Conservation (phyloP, 2,888 invertebrate species). For the Limnephilus lunatus region DNA sequence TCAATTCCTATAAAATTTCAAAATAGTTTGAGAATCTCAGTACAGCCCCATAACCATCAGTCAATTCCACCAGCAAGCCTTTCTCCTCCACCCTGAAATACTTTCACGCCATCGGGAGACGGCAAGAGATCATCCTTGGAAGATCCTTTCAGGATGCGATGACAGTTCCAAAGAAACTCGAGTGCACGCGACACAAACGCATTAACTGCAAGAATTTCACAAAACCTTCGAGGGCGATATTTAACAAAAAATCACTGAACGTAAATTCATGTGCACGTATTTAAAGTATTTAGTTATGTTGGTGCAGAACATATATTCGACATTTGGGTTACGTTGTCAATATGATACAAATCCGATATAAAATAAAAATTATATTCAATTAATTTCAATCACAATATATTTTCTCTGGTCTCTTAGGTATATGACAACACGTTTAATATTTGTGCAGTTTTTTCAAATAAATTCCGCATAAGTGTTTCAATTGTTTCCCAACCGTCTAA, state of each 20-base stretch:
- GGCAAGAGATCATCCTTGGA: constrained; percentile 31
- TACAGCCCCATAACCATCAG: background rate
- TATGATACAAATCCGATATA: background rate
- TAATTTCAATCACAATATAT: no score
- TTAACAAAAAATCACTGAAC: background rate
- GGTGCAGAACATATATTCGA: background rate
- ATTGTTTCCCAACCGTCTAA: no score
- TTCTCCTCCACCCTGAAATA: constrained; percentile 26
- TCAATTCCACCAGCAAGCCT: constrained; percentile 1
- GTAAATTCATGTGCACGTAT: background rate
- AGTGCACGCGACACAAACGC: constrained; percentile 32
- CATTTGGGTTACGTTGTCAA: no score
- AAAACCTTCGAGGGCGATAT: background rate
- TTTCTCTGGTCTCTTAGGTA: background rate
- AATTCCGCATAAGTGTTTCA: no score
- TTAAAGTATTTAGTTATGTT: background rate
- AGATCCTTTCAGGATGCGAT: background rate
- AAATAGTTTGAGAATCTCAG: constrained; percentile 12
- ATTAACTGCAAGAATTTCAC: constrained; percentile 30
- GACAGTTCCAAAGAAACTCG: constrained; percentile 26
- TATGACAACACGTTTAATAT: background rate
- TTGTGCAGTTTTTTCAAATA: no score
- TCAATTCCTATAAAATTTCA: background rate
- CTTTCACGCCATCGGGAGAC: constrained; percentile 25
- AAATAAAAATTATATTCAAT: no score